Evolutionary conservation across 2,888 invertebrate species (phyloP).

Genomic region (Sericinus montela): DNA sequence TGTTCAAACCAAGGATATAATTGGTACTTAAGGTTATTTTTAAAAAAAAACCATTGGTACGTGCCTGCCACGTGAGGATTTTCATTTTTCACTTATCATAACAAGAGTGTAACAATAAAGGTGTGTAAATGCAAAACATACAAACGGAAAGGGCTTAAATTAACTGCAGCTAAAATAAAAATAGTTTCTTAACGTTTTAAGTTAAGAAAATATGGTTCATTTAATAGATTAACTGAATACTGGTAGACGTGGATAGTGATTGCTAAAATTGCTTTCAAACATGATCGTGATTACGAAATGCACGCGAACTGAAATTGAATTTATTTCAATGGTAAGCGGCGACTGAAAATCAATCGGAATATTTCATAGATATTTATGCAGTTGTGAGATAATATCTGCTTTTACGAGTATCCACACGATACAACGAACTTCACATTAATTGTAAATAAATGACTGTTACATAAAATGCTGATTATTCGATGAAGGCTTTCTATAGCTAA

Average conservation of each 20-base stretch:
- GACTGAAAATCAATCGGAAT: slow-evolving; percentile 14
- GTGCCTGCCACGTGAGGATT: too few species aligned
- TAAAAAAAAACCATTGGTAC: too few species aligned
- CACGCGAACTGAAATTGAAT: slow-evolving; percentile 17
- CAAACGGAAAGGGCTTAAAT: too few species aligned
- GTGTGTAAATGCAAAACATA: too few species aligned
- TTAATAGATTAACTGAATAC: not conserved
- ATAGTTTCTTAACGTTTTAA: not conserved
- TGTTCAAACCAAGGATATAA: too few species aligned
- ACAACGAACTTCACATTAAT: too few species aligned
- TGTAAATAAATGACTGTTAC: too few species aligned
- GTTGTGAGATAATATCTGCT: slow-evolving; percentile 10
- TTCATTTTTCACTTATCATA: too few species aligned
- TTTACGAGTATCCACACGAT: not conserved
- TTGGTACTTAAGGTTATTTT: too few species aligned
- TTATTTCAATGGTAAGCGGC: slow-evolving; percentile 11
- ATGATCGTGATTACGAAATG: slow-evolving; percentile 14
- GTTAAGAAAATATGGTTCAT: not conserved
- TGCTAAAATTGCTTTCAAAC: slow-evolving; percentile 15
- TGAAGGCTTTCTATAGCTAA: too few species aligned
- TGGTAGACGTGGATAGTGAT: slow-evolving; percentile 5
- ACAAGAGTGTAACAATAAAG: too few species aligned
- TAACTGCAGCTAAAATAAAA: not conserved
- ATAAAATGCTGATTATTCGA: too few species aligned
- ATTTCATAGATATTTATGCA: slow-evolving; percentile 11